These are phyloP conservation scores for Mormyrus proboscirostris DNA, from an alignment of 2,797 vertebrate genomes.

Conservation along the genomic window DNA sequence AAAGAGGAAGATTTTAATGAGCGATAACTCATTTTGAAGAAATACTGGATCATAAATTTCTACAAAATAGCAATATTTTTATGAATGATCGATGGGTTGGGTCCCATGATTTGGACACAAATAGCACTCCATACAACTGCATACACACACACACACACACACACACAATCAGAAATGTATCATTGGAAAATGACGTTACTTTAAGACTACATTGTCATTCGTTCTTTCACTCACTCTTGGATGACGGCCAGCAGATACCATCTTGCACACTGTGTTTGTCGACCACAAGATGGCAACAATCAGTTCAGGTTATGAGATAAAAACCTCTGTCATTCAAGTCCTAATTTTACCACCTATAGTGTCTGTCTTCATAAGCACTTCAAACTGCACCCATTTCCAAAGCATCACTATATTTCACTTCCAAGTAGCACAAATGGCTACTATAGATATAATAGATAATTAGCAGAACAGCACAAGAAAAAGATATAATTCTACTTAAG, in stretches of 20 bases:
- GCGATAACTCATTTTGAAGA: constrained; percentile 29
- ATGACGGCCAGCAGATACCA: background rate
- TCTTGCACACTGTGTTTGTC: background rate
- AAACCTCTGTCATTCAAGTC: background rate
- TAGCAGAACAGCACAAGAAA: background rate
- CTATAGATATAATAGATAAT: background rate
- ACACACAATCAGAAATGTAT: background rate
- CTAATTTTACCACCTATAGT: background rate
- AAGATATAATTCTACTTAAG: background rate
- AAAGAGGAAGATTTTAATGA: constrained; percentile 40
- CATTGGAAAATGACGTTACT: background rate
- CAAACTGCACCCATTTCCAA: background rate
- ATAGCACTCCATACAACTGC: constrained; percentile 22
- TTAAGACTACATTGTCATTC: background rate
- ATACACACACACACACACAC: background rate
- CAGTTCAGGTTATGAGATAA: background rate
- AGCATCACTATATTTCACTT: background rate
- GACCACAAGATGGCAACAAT: background rate
- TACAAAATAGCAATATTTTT: background rate
- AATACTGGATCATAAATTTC: background rate
- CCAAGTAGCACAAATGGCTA: background rate
- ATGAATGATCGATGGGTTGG: background rate
- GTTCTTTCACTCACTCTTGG: background rate
- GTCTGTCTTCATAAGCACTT: background rate
- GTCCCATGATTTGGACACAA: background rate